Conservation (phyloP, 2,888 invertebrate species). For the Tetranychus truncatus region DNA sequence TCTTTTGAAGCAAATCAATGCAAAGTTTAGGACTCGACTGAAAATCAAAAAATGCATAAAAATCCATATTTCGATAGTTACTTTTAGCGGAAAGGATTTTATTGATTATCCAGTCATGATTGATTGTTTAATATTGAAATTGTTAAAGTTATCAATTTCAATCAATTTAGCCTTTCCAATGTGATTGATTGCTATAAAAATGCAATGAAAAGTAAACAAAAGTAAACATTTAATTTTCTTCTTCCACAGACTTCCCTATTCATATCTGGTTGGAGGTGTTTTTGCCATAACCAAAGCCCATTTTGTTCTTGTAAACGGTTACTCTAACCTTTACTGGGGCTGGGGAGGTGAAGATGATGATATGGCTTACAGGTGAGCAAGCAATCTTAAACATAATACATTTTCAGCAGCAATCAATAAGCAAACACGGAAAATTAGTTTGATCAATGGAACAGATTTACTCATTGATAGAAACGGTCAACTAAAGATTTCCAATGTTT, state of each 20-base stretch:
- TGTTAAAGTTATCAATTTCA: background rate
- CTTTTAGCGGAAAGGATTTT: too few relatives aligned
- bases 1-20: too few relatives aligned
- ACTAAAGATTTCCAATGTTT: too few relatives aligned
- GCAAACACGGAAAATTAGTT: too few relatives aligned
- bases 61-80: too few relatives aligned
- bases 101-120: too few relatives aligned
- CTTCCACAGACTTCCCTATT: conserved; percentile 32
- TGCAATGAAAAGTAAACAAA: background rate
- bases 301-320: conserved; percentile 36
- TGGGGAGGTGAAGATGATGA: conserved; percentile 30
- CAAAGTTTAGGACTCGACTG: too few relatives aligned
- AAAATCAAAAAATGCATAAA: too few relatives aligned
- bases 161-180: background rate
- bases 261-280: conserved; percentile 35
- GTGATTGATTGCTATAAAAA: background rate
- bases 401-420: background rate
- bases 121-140: too few relatives aligned
- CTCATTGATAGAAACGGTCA: too few relatives aligned
- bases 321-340: conserved; percentile 36
- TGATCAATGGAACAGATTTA: too few relatives aligned
- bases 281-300: conserved; percentile 34
- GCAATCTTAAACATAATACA: background rate
- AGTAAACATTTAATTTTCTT: background rate
- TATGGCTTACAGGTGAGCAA: conserved; percentile 28